Base-by-base conservation (phyloP, 2,888 invertebrate species). In the Melitaea athalia region DNA sequence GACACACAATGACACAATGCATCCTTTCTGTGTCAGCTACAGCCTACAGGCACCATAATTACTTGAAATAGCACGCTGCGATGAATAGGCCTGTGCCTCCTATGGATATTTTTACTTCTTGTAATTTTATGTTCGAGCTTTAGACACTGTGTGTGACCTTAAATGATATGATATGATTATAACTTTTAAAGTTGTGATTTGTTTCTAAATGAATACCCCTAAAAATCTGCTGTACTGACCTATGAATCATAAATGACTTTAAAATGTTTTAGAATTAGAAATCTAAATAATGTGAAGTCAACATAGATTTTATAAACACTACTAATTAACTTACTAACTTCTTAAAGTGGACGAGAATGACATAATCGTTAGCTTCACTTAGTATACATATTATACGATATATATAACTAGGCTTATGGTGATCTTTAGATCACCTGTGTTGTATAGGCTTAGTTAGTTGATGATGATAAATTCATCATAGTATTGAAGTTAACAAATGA, bases 1-100 rank as follows among this genome's bases (percentile, higher is more conserved):
- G 66, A 67, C 61, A 62, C 60, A 66, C 66, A 67, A 67, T 67
- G 42, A 62, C 60, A 66, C 66, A 67, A 67, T 67, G 42, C 66
- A 67, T 67, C 55, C 55, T 49, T 57, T 62, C 61, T 55, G 47
- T 31, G 61, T 67, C 66, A 49, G 61, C 47, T 42, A 11, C 61
- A 53, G 17, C 55, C 47, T 42, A 11, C 61, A 53, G 17, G 47
- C 61, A 57, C 61, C 66, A 60, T 52, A 66, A 66, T 66, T 61
- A 61, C 61, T 66, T 47, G 53, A 61, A 66, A 55, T 61, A 60
- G 53, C 53, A 43, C 65, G 52, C 65, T 65, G 49, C 55, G 38
- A n/a, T 52, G 52, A 52, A 52, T 50, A 15, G 33, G 7, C n/a
- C 55, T 52, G 24, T 52, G 24, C n/a, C 12, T 66, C 53, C 45